Evolutionary conservation across 2,797 vertebrate species (phyloP).

Genomic region (Leptodactylus fallax): DNA sequence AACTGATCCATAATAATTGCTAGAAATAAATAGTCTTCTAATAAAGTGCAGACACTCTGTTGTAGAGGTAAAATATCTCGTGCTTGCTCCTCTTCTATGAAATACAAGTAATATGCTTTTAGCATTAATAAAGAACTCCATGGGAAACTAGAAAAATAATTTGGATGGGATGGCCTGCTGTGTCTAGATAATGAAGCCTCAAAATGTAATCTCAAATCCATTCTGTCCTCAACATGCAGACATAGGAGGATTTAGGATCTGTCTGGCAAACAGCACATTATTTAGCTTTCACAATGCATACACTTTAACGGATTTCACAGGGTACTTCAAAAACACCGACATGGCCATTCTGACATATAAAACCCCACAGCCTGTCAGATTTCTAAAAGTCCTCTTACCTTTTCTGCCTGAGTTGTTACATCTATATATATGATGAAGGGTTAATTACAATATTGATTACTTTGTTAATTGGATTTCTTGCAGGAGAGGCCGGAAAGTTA

Average conservation of each 20-base stretch:
- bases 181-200: background rate
- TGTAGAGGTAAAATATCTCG: background rate
- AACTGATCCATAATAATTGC: too few species aligned
- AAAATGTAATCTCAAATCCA: constrained; percentile 8
- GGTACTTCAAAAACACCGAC: background rate
- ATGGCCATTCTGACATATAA: background rate
- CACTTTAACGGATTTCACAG: background rate
- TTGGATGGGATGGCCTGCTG: constrained; percentile 19
- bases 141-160: constrained; percentile 24
- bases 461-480: too few species aligned
- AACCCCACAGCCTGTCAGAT: too few species aligned
- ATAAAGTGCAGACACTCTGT: background rate
- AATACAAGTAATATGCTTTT: constrained; percentile 4
- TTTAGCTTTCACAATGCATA: background rate
- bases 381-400: too few species aligned
- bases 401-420: too few species aligned
- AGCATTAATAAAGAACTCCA: constrained; percentile 26
- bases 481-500: too few species aligned
- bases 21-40: too few species aligned
- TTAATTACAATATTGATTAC: background rate
- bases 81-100: background rate
- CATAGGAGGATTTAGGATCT: background rate
- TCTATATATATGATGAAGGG: background rate
- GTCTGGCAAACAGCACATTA: background rate
- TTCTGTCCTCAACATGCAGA: background rate